Evolutionary conservation across 2,113 vertebrate genomes (phyloP).

Genomic region (Barbus barbus): DNA sequence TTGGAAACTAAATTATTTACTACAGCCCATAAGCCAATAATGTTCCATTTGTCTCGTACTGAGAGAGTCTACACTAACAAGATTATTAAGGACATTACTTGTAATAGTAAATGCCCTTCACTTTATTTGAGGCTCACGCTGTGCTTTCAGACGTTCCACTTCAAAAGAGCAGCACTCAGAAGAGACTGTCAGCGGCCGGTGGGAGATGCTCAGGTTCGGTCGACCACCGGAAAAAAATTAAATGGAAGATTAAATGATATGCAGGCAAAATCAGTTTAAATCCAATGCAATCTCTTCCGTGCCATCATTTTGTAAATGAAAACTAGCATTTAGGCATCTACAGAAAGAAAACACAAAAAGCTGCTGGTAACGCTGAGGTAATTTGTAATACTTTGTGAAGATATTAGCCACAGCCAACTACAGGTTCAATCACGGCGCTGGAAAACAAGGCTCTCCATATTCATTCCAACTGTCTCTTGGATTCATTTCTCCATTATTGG

Average conservation of each 20-base stretch:
- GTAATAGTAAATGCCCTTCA: conserved; percentile 96
- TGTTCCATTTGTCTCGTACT: conserved; percentile 94
- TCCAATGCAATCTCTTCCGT: neutral
- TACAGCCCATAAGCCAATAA: conserved; percentile 96
- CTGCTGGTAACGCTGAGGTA: conserved; percentile 43
- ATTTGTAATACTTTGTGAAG: conserved; percentile 61
- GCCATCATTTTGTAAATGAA: neutral
- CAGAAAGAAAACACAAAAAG: neutral
- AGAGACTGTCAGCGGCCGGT: conserved; percentile 67
- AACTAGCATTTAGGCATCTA: neutral
- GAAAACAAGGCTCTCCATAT: conserved; percentile 64
- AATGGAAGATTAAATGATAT: neutral
- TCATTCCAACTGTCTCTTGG: conserved; percentile 66
- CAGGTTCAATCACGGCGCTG: conserved; percentile 60
- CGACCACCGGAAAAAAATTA: neutral
- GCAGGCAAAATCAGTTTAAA: neutral
- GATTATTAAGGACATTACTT: conserved; percentile 99
- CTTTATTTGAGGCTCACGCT: conserved; percentile 87
- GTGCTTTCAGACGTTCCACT: conserved; percentile 87
- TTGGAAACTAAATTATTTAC: conserved; percentile 98
- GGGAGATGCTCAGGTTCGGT: neutral
- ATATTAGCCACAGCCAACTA: conserved; percentile 68
- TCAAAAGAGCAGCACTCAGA: conserved; percentile 86
- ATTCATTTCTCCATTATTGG: conserved; percentile 72
- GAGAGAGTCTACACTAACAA: conserved; percentile 91